Evolutionary conservation across 2,113 vertebrate species (phyloP).

Genomic region (Myotis brandtii): DNA sequence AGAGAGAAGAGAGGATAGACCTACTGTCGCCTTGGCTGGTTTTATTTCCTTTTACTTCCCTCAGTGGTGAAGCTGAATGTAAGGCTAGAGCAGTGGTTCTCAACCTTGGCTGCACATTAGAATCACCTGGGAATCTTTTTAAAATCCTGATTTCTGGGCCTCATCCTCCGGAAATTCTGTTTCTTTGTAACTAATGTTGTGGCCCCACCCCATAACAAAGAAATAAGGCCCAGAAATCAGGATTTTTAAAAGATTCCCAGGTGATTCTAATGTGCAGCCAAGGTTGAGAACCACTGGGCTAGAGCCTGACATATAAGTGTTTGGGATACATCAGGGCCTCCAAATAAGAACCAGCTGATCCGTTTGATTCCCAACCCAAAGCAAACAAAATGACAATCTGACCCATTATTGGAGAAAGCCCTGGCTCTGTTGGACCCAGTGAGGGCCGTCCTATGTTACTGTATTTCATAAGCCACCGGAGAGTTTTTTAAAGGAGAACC

Average conservation of each 20-base stretch:
- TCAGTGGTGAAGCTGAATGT: background rate
- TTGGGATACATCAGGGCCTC: background rate
- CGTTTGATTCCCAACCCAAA: conserved; percentile 6
- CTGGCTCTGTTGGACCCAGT: background rate
- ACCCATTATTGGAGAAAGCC: background rate
- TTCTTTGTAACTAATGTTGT: no score
- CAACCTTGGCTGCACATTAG: no score
- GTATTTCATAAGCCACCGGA: background rate
- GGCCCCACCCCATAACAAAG: no score
- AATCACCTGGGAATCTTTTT: no score
- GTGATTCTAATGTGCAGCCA: no score
- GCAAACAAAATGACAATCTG: background rate
- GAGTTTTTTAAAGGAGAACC: background rate
- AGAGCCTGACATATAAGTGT: background rate
- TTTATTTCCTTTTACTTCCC: background rate
- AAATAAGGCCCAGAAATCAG: no score
- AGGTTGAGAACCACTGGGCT: no score
- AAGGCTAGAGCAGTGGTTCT: background rate
- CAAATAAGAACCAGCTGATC: conserved; percentile 5
- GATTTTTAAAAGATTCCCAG: no score
- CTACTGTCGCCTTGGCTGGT: background rate
- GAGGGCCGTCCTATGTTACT: background rate
- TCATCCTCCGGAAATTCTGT: no score
- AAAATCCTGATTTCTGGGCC: no score
- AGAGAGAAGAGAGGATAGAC: background rate